Evolutionary conservation across 2,797 vertebrate species (phyloP), one percentile per base, ranked within the genome.

Genomic region (Sebastes flavidus): DNA sequence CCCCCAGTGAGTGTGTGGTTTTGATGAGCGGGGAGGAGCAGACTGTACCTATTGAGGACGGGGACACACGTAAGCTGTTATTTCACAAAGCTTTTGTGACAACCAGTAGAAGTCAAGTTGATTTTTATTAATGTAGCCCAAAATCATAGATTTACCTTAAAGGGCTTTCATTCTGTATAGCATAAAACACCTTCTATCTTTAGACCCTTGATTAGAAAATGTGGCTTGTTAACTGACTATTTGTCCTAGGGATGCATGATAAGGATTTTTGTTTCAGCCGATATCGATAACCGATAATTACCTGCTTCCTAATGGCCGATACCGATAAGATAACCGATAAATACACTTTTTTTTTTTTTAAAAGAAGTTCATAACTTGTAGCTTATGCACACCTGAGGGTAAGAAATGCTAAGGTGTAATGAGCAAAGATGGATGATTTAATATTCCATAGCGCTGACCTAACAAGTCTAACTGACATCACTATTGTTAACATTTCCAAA

Each of bases 11-110:
- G 75, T 97, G 96, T 94, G 94, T 96, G 94, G 97, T 98, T 91
- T 94, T 99, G 94, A 97, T 97, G 96, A 99, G 98, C 34, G 98
- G 98, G 65, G 98, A 99, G 94, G 97, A 98, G 88, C 92, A 95
- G 90, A 95, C 96, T 71, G 70, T 60, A 85, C 96, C 96, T 63
- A 75, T 83, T 70, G 74, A 93, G 65, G 91, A 93, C 4, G 52
- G 74, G 32, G 81, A 92, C 81, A 89, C 93, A 87, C 78, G 96
- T 97, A 90, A 89, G 90, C 46, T 63, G 67, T 12, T 52, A 46
- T 70, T 78, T 62, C 29, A 59, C 46, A 60, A 14, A 25, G 8
- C 10, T 63, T 78, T 49, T 78, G 18, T 75, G 34, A 65, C n/a
- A 62, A 12, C 22, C 25, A 32, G 22, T 1, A 46, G 42, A 42